Conservation (phyloP, 2,113 vertebrate species). For the Myrmecophaga tridactyla region DNA sequence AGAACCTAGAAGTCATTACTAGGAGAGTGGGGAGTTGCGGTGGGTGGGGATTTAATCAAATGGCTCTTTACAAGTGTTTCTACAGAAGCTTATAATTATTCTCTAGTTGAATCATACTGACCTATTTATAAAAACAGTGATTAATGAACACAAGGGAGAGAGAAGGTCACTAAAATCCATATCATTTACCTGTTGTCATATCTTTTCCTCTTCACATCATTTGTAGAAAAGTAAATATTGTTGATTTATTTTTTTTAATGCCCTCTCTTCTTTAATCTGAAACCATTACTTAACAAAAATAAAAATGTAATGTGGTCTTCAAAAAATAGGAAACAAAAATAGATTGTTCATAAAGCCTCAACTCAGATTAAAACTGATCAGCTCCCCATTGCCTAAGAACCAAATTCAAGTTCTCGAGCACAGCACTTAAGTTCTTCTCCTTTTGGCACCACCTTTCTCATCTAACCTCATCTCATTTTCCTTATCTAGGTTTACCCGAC, state of each 20-base stretch:
- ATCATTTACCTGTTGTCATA: neutral
- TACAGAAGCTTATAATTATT: constrained; percentile 35
- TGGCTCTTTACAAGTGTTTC: neutral
- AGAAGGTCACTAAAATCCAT: constrained; percentile 13
- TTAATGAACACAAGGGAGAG: neutral
- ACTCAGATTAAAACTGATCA: neutral
- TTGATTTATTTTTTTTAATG: constrained; percentile 25
- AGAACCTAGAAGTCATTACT: constrained; percentile 1
- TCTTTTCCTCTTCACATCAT: neutral
- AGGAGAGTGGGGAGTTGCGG: neutral
- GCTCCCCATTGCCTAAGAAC: neutral
- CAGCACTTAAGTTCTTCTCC: neutral
- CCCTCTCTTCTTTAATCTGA: neutral
- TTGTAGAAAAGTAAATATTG: constrained; percentile 15
- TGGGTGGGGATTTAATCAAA: constrained; percentile 19
- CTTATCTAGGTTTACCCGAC: neutral
- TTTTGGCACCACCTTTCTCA: neutral
- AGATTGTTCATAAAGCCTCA: neutral
- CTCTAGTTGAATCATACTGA: neutral
- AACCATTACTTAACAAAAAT: constrained; percentile 15
- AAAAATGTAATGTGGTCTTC: neutral
- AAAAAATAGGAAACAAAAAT: neutral
- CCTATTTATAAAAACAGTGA: constrained; percentile 25
- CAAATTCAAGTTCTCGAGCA: neutral
- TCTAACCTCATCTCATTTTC: neutral